Percentiles rank a stretch among this genome's conserved stretches.
These are phyloP conservation scores for Hybos culiciformis DNA, from an alignment of 2,888 invertebrate genomes.

Conservation along the genomic window DNA sequence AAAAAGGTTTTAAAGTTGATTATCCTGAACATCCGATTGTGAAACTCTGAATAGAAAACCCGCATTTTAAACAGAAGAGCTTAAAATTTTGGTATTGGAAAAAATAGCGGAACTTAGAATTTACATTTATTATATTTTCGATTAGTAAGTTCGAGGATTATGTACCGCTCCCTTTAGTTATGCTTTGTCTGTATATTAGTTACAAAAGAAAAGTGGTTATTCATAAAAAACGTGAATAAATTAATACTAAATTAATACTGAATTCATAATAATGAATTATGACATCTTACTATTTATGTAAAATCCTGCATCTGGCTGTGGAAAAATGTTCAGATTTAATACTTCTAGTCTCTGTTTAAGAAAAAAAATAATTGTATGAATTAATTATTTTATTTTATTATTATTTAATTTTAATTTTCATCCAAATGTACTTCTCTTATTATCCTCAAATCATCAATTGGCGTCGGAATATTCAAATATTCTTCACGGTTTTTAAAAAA, in stretches of 20 bases:
- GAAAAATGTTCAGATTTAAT: conserved; percentile 28
- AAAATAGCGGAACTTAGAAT: too few species aligned
- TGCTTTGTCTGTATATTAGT: too few species aligned
- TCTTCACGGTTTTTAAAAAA: conserved; percentile 6
- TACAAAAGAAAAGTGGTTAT: too few species aligned
- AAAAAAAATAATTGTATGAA: neutral
- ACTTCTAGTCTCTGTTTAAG: conserved; percentile 21
- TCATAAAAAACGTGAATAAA: too few species aligned
- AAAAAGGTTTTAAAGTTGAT: neutral
- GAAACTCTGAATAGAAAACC: too few species aligned
- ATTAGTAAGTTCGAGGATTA: too few species aligned
- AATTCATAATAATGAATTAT: neutral
- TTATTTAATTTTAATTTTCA: neutral
- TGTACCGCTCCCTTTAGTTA: too few species aligned
- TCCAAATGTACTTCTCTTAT: conserved; percentile 20
- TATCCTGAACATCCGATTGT: too few species aligned
- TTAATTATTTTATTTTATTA: neutral
- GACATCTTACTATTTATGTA: conserved; percentile 23
- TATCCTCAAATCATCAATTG: conserved; percentile 20
- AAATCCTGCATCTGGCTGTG: conserved; percentile 24
- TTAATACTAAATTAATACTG: too few species aligned
- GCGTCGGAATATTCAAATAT: conserved; percentile 22
- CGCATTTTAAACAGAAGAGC: too few species aligned
- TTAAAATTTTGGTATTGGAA: too few species aligned
- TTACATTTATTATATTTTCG: too few species aligned